Evolutionary conservation across 2,797 vertebrate genomes (phyloP), one percentile per base, ranked within the genome.

Genomic region (Antrozous pallidus): DNA sequence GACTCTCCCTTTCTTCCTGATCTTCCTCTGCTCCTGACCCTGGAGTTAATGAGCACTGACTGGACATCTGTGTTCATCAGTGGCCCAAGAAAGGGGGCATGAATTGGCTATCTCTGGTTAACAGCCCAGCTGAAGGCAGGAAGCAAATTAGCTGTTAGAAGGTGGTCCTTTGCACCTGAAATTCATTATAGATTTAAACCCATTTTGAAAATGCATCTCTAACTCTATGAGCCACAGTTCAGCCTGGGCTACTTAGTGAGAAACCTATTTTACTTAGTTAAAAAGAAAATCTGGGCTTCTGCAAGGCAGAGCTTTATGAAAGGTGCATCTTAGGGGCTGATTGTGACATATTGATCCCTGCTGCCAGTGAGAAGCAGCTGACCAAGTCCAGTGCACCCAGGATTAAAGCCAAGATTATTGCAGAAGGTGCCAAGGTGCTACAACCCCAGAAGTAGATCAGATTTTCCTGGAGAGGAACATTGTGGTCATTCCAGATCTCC

Each of bases 261-360:
- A 90, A 96, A 81, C 49, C 86, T 73, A 73, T 96, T 96, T 69
- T 69, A 24, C 73, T 91, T 73, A 75, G 84, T 94, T 6, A 22
- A 33, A 77, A 77, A 75, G 45, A 51, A 75, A 54, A 54, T 9
- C 99, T 99, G 96, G 99, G 99, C 92, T 99, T 99, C 98, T 99
- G 99, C 0, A 99, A 99, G 92, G 99, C 99, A 94, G 98, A 98
- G 94, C 98, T 98, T 6, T 99, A 99, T 22, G 99, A 99, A 16
- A 99, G 99, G 36, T 99, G 95, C 96, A 99, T 99, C 93, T 96
- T 99, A 97, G 99, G 99, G 96, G 99, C 98, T 0, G 98, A 99
- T 49, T 99, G 99, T 96, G 99, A 99, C 98, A 99, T 99, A 97
- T 98, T 99, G 95, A 99, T 99, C 96, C 99, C 99, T 78, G 99